A percentile compares a stretch with the other conserved stretches of the same genome.
These are phyloP conservation scores for Trachymyrmex septentrionalis DNA, from an alignment of 1,140 invertebrate genomes.

Conservation along the genomic window DNA sequence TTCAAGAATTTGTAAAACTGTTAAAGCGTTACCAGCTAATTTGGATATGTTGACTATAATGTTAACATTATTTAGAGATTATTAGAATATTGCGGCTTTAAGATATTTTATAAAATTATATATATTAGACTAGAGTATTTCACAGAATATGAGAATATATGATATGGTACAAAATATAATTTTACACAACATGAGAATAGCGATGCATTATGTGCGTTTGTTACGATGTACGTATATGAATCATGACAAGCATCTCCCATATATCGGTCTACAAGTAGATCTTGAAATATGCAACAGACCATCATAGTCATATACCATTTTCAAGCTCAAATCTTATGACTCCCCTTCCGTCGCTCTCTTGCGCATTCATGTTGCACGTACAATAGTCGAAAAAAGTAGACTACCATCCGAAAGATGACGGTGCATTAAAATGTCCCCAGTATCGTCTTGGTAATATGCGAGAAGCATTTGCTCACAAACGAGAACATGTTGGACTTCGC, in stretches of 20 bases:
- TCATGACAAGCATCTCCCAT: conserved; percentile 41
- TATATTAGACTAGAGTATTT: neutral
- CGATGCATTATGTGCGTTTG: conserved; percentile 23
- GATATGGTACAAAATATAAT: conserved; percentile 7
- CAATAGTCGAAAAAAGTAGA: conserved; percentile 59
- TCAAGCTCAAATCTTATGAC: conserved; percentile 68
- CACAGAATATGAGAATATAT: neutral
- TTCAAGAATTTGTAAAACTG: neutral
- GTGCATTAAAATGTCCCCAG: conserved; percentile 57
- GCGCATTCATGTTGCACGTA: conserved; percentile 49
- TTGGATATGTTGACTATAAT: conserved; percentile 1
- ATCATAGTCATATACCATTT: conserved; percentile 73
- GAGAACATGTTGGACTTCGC: neutral
- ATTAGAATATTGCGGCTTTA: conserved; percentile 12
- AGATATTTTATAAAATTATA: conserved; percentile 51
- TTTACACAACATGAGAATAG: conserved; percentile 58
- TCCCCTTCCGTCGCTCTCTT: conserved; percentile 50
- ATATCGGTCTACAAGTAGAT: conserved; percentile 63
- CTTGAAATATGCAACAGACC: conserved; percentile 78
- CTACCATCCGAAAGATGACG: conserved; percentile 64
- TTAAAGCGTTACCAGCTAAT: conserved; percentile 1
- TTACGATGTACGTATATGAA: conserved; percentile 12
- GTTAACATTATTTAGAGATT: conserved; percentile 50
- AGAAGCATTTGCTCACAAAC: conserved; percentile 12
- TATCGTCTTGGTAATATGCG: conserved; percentile 63